Evolutionary conservation across 1,140 invertebrate genomes (phyloP), one percentile per base, ranked within the genome.

Genomic region (Tetranychus cinnabarinus): DNA sequence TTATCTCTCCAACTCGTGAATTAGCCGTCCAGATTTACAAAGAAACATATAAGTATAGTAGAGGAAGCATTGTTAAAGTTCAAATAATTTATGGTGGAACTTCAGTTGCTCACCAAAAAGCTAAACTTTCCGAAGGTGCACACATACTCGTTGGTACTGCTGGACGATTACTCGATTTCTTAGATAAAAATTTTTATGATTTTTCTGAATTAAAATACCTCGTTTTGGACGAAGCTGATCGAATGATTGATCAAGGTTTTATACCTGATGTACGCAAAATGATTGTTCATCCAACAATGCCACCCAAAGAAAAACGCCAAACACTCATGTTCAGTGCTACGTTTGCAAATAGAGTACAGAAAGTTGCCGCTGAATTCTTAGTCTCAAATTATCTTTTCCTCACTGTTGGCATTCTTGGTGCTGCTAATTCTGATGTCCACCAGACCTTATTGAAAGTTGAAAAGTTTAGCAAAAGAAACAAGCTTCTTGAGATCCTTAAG

Each of bases 101-200:
- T 0, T 79, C 81, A 0, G 77, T 81, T 0, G 74, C 75, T 0
- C 74, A 86, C 72, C 88, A 96, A 69, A 73, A 77, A 0, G 76
- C 76, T 33, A 77, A 80, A 42, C 72, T 77, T n/a, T 65, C 79
- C 69, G 74, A 75, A 56, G 93, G 93, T 0, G 85, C 83, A 62
- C 84, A 97, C 69, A 81, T 98, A 63, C 70, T 97, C 1, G 89
- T 96, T 2, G 90, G 86, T 2, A 99, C 95, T 0, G 86, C 90
- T 0, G 95, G 95, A 0, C 77, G 95, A 42, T 74, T 98, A 1
- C 74, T 84, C 35, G 89, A 97, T 70, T 85, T 97, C 64, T 76
- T 92, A 0, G 74, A 81, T 0, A 80, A 80, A 61, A 80, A 79
- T 10, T 79, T 64, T 54, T 46, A 68, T 7, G 58, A 74, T 1